phyloP scores from a whole-genome alignment of 2,888 invertebrate genomes.

The Orchesellides sinensis region DNA sequence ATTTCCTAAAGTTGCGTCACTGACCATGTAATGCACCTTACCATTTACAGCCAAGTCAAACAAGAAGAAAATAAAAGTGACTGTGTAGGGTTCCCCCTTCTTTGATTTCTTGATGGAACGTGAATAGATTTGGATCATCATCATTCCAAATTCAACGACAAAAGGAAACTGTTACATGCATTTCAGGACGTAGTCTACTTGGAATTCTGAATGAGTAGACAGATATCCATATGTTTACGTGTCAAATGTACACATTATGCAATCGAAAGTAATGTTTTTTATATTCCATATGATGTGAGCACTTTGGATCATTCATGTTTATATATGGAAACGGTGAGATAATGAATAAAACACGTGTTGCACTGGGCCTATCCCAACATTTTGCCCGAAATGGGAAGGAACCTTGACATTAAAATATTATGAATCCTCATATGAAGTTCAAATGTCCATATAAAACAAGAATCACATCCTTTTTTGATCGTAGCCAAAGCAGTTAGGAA shows the following conservation, averaged over 20 bases:
- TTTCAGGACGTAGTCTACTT: neutral
- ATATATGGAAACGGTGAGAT: slow-evolving; percentile 51
- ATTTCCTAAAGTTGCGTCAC: slow-evolving; percentile 1
- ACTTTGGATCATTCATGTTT: slow-evolving; percentile 39
- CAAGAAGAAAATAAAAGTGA: neutral
- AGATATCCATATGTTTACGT: too few species aligned
- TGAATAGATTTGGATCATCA: slow-evolving; percentile 58
- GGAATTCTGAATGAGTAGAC: slow-evolving; percentile 17
- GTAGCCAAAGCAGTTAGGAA: neutral
- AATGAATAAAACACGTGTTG: slow-evolving; percentile 24
- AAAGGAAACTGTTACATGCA: neutral
- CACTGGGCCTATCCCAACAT: slow-evolving; percentile 63
- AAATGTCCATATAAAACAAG: slow-evolving; percentile 46
- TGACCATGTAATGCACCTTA: slow-evolving; percentile 59
- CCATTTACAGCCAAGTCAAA: slow-evolving; percentile 42
- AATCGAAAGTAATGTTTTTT: too few species aligned
- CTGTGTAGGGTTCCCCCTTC: slow-evolving; percentile 8
- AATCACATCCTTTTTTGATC: slow-evolving; percentile 49
- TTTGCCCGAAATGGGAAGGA: slow-evolving; percentile 65
- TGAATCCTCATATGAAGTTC: slow-evolving; percentile 52
- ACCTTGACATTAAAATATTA: slow-evolving; percentile 67
- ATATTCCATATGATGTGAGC: too few species aligned
- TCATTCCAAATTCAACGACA: slow-evolving; percentile 26
- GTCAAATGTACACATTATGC: too few species aligned
- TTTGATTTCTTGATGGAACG: slow-evolving; percentile 38